Conservation (phyloP, 2,797 vertebrate genomes). For the Pogonophryne albipinna region DNA sequence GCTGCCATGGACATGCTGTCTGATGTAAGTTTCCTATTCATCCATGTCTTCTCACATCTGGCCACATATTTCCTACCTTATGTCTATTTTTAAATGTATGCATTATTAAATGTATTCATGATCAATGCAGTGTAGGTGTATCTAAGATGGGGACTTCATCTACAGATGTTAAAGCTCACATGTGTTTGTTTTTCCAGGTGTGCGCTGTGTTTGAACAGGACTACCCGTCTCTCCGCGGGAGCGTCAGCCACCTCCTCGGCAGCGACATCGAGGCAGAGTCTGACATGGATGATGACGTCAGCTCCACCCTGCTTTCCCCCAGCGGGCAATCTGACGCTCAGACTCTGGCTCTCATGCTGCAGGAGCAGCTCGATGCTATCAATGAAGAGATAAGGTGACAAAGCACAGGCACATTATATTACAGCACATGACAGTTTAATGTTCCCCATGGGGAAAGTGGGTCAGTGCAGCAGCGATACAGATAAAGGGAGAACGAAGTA, state of each 20-base stretch:
- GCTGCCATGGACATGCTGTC: slow-evolving; percentile 80
- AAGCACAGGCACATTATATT: slow-evolving; percentile 44
- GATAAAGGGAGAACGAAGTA: slow-evolving; percentile 39
- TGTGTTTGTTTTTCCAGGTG: slow-evolving; percentile 61
- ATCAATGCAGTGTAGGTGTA: background rate
- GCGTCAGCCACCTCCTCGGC: slow-evolving; percentile 88
- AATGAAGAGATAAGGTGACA: slow-evolving; percentile 96
- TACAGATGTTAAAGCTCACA: background rate
- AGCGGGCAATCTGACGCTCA: slow-evolving; percentile 95
- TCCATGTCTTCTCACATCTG: slow-evolving; percentile 65
- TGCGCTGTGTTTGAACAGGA: slow-evolving; percentile 88
- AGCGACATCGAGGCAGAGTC: slow-evolving; percentile 93
- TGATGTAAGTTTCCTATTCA: slow-evolving; percentile 82
- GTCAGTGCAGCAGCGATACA: slow-evolving; percentile 40
- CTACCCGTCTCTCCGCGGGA: slow-evolving; percentile 88
- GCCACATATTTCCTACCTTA: slow-evolving; percentile 10
- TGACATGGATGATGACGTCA: slow-evolving; percentile 92
- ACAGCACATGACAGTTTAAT: slow-evolving; percentile 43
- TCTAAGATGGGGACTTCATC: background rate
- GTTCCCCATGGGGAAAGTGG: slow-evolving; percentile 29
- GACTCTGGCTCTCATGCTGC: slow-evolving; percentile 95
- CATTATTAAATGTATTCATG: background rate
- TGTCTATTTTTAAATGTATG: slow-evolving; percentile 51
- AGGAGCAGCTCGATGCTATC: slow-evolving; percentile 97
- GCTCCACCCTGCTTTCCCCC: slow-evolving; percentile 90